These are phyloP conservation scores for Latrodectus hesperus DNA, from an alignment of 2,888 invertebrate genomes.

Conservation along the genomic window DNA sequence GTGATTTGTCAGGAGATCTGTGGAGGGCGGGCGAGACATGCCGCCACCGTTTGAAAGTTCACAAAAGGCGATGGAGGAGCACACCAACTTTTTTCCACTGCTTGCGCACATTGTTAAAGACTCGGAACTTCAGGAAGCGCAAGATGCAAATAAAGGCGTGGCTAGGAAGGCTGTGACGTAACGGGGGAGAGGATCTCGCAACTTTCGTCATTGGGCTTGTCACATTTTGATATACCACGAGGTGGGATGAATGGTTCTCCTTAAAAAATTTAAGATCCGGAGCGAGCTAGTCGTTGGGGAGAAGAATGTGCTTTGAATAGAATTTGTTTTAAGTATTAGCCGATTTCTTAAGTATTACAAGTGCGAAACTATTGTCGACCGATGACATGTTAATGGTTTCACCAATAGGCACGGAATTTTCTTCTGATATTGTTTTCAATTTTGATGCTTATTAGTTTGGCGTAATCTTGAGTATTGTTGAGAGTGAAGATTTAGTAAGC, in stretches of 20 bases:
- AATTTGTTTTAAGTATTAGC: background rate
- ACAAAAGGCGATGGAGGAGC: background rate
- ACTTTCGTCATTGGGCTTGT: slow-evolving; percentile 56
- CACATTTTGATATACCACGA: slow-evolving; percentile 51
- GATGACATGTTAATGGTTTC: too few relatives aligned
- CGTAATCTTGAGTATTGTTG: too few relatives aligned
- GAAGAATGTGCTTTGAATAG: slow-evolving; percentile 6
- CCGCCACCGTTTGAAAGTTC: slow-evolving; percentile 29
- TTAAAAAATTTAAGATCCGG: background rate
- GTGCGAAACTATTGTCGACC: too few relatives aligned
- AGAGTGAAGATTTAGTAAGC: too few relatives aligned
- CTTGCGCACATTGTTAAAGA: slow-evolving; percentile 30
- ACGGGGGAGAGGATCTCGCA: slow-evolving; percentile 4
- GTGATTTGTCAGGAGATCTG: slow-evolving; percentile 19
- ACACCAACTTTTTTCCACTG: background rate
- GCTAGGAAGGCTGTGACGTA: slow-evolving; percentile 40
- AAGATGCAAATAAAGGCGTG: slow-evolving; percentile 63
- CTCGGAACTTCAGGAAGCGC: background rate
- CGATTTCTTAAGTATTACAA: too few relatives aligned
- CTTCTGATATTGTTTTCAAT: too few relatives aligned
- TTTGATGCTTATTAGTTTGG: too few relatives aligned
- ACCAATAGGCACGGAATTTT: too few relatives aligned
- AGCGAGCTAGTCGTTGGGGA: too few relatives aligned
- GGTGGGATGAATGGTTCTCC: slow-evolving; percentile 37
- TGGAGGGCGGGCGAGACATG: slow-evolving; percentile 18